Evolutionary conservation across 2,113 vertebrate species (phyloP).

Genomic region (Forbesichthys papilliferus): DNA sequence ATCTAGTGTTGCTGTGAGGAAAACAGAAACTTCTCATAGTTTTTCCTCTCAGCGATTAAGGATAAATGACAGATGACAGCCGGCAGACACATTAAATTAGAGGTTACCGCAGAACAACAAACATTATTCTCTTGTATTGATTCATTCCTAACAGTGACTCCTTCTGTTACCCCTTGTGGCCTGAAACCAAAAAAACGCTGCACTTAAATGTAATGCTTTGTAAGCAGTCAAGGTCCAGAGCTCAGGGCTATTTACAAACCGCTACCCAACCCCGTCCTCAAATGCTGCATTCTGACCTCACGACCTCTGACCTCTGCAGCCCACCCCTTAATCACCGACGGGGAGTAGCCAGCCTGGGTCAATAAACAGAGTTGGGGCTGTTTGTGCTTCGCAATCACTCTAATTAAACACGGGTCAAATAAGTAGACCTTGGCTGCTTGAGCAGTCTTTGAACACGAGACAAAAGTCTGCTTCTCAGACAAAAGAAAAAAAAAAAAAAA

Average conservation of each 20-base stretch:
- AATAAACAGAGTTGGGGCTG: conserved; percentile 43
- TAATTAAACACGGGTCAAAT: conserved; percentile 31
- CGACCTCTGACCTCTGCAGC: conserved; percentile 43
- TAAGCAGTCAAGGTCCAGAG: conserved; percentile 47
- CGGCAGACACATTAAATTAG: neutral
- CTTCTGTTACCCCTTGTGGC: neutral
- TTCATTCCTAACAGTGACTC: neutral
- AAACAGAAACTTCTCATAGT: too few relatives aligned
- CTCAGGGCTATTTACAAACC: conserved; percentile 16
- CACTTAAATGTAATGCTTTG: conserved; percentile 31
- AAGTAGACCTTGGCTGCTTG: conserved; percentile 13
- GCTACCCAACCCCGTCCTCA: neutral
- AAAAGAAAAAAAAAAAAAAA: conserved; percentile 7
- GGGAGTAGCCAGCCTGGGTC: conserved; percentile 40
- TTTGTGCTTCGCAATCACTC: conserved; percentile 36
- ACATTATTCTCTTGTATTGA: neutral
- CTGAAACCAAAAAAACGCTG: conserved; percentile 11
- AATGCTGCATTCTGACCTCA: conserved; percentile 16
- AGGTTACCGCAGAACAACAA: neutral
- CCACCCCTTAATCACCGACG: conserved; percentile 34
- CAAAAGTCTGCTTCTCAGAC: neutral
- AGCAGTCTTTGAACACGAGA: neutral
- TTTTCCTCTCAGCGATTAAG: too few relatives aligned
- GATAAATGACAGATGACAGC: neutral
- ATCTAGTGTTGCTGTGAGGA: neutral